Base-by-base conservation (phyloP, 2,113 vertebrate genomes). In the Caranx melampygus region DNA sequence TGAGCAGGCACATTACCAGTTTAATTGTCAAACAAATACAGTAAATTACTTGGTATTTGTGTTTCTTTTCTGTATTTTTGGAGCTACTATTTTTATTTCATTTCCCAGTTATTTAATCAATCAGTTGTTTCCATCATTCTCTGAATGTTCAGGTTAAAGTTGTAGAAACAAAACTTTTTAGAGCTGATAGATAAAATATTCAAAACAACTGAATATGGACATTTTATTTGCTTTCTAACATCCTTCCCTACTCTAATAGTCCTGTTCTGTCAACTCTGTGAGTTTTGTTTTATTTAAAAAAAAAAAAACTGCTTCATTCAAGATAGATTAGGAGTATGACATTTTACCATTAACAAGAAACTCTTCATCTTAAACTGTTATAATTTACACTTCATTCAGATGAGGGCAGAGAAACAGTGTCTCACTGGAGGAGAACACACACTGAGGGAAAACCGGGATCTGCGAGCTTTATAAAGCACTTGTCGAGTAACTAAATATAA, bases 401-500 rank as follows among this genome's bases (percentile, higher is more conserved):
- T 60, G 34, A 45, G 6, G 1, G 1, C 15, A 59, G 15, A 12
- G 55, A 49, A 34, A 59, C 45, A 13, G 15, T 81, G 21, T 69
- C 57, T 33, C 33, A 4, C 11, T 60, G 67, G 31, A 51, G 64
- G 70, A 83, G 14, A 20, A 62, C 72, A 64, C 35, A 20, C 73
- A 83, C 52, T 79, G 82, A 79, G 63, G 71, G 34, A 55, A 62
- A 51, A 69, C 40, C 33, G 45, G 47, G 75, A 62, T 70, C 69
- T 77, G 35, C 10, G 9, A 65, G 59, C 40, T 73, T 94, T 94
- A 93, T 93, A 94, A 93, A 94, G 87, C 82, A 42, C 59, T 52
- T 2, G 63, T 71, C 37, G 40, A 75, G 42, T 10, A 71, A 80
- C 92, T 93, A 95, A 94, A 92, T 88, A 89, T 94, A 94, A 94